Evolutionary conservation across 2,797 vertebrate genomes (phyloP).

Genomic region (Sebastes vulpes): DNA sequence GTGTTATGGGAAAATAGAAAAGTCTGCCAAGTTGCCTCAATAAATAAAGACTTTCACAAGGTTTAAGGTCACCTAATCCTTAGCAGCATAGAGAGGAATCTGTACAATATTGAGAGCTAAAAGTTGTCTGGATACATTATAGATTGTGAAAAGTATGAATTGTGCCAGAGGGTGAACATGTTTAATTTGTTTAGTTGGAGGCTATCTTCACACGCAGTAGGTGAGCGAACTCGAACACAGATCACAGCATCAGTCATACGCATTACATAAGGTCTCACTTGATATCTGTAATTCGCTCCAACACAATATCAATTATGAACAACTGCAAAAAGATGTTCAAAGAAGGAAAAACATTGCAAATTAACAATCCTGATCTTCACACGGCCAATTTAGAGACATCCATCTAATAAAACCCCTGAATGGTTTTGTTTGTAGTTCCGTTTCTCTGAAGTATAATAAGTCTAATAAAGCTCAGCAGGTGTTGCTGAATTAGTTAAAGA

Average conservation of each 20-base stretch:
- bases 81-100: background rate
- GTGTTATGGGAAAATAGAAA: background rate
- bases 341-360: background rate
- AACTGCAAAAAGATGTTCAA: background rate
- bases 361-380: background rate
- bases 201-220: conserved; percentile 2
- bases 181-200: conserved; percentile 21
- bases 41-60: background rate
- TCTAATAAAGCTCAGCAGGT: background rate
- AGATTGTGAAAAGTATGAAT: background rate
- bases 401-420: background rate
- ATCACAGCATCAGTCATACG: conserved; percentile 2
- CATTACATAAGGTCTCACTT: background rate
- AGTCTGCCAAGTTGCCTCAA: background rate
- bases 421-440: background rate
- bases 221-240: conserved; percentile 10
- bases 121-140: conserved; percentile 2
- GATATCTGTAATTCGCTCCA: background rate
- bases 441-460: background rate
- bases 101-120: conserved; percentile 9
- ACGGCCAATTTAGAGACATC: background rate
- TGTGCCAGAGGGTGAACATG: conserved; percentile 8
- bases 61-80: background rate
- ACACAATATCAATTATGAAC: conserved; percentile 4
- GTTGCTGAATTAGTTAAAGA: background rate